These are phyloP conservation scores for Macrosiphum euphorbiae DNA, from an alignment of 2,888 invertebrate genomes.

Conservation along the genomic window DNA sequence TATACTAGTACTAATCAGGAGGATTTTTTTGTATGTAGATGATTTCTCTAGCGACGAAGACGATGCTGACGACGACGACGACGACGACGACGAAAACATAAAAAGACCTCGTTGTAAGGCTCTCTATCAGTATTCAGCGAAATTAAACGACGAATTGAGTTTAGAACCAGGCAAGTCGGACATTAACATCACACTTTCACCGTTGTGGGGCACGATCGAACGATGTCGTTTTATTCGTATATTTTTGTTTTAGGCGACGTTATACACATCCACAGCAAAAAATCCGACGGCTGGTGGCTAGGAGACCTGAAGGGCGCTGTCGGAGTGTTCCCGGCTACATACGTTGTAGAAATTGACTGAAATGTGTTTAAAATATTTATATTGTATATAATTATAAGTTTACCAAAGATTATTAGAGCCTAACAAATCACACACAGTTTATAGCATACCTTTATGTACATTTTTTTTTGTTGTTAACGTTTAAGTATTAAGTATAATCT, in stretches of 20 bases:
- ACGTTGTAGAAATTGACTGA: conserved; percentile 83
- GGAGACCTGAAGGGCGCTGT: conserved; percentile 87
- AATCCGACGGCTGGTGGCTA: conserved; percentile 95
- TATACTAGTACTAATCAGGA: not conserved
- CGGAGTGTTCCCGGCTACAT: conserved; percentile 95
- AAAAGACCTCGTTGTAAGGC: conserved; percentile 80
- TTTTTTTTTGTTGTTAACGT: conserved; percentile 18
- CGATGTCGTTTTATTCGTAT: not conserved
- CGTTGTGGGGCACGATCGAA: not conserved
- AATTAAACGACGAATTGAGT: conserved; percentile 87
- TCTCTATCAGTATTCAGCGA: conserved; percentile 88
- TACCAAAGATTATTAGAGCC: conserved; percentile 54
- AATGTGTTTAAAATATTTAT: conserved; percentile 45
- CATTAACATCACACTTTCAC: not conserved
- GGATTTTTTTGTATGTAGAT: not conserved
- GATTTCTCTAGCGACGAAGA: conserved; percentile 58
- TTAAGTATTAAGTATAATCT: conserved; percentile 22
- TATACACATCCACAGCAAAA: conserved; percentile 89
- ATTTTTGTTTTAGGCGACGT: conserved; percentile 78
- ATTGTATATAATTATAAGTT: conserved; percentile 32
- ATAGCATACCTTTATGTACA: conserved; percentile 30
- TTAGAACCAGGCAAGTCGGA: conserved; percentile 75
- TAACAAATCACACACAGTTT: conserved; percentile 51
- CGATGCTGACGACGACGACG: conserved; percentile 79
- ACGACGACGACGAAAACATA: conserved; percentile 73